These are phyloP conservation scores for Melanotaenia trifasciata DNA, from an alignment of 2,797 vertebrate species.

Conservation along the genomic window DNA sequence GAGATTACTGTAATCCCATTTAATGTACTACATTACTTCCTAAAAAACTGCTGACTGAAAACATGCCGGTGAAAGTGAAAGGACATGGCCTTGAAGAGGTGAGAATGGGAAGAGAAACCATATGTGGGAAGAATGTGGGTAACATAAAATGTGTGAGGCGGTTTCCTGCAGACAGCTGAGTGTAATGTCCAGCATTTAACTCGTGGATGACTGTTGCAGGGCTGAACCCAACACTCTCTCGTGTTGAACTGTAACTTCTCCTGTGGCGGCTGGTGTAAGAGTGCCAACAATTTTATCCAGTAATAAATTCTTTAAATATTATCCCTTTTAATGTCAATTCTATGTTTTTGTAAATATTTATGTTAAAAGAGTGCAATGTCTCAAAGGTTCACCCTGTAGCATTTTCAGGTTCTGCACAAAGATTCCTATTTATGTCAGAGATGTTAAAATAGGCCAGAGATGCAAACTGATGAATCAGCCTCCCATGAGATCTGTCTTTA, in stretches of 20 bases:
- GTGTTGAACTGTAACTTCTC: neutral
- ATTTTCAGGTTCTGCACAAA: neutral
- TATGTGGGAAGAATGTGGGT: conserved; percentile 11
- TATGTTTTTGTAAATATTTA: neutral
- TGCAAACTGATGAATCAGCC: conserved; percentile 49
- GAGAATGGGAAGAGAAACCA: conserved; percentile 6
- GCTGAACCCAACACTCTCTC: neutral
- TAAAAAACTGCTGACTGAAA: conserved; percentile 15
- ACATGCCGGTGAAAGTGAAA: conserved; percentile 14
- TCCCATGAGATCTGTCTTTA: conserved; percentile 38
- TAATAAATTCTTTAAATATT: neutral
- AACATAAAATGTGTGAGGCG: neutral
- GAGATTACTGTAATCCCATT: conserved; percentile 45
- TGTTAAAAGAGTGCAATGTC: neutral
- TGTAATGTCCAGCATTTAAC: too few species aligned
- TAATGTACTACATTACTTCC: conserved; percentile 32
- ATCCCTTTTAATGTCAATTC: neutral
- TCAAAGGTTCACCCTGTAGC: neutral
- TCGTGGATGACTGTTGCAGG: neutral
- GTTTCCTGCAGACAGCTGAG: neutral
- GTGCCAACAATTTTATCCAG: neutral
- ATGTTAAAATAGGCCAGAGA: conserved; percentile 42
- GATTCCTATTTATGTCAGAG: conserved; percentile 22
- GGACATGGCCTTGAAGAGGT: conserved; percentile 5
- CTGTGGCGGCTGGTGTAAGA: neutral